phyloP scores from a whole-genome alignment of 2,797 vertebrate genomes.

The Streptopelia turtur region DNA sequence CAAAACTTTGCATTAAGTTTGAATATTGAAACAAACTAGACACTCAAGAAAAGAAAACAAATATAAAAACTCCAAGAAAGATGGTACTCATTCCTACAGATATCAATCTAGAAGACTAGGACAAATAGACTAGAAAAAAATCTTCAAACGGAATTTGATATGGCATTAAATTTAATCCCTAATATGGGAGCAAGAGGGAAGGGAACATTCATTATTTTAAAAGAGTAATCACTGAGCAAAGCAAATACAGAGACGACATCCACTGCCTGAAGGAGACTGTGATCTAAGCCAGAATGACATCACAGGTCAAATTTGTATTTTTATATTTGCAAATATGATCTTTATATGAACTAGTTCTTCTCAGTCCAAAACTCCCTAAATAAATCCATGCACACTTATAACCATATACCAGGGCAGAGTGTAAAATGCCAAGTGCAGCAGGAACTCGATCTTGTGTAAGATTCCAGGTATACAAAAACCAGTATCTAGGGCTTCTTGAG shows the following conservation, averaged over 20 bases:
- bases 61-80: neutral
- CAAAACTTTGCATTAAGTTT: neutral
- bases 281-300: constrained; percentile 45
- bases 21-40: neutral
- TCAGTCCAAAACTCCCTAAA: neutral
- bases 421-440: rapidly evolving
- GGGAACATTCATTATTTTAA: constrained; percentile 30
- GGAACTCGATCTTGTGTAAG: neutral
- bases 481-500: neutral
- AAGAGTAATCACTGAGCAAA: constrained; percentile 11
- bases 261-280: constrained; percentile 38
- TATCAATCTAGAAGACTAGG: neutral
- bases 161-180: neutral
- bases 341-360: neutral
- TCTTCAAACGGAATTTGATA: constrained; percentile 6
- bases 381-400: neutral
- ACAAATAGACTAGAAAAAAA: constrained; percentile 1
- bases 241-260: constrained; percentile 3
- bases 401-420: neutral
- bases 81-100: neutral
- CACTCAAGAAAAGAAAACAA: neutral
- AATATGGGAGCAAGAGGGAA: neutral
- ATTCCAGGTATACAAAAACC: neutral
- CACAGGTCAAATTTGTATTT: neutral
- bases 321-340: neutral